Evolutionary conservation across 2,888 invertebrate species (phyloP), one percentile per base, ranked within the genome.

Genomic region (Ectemnius lituratus): DNA sequence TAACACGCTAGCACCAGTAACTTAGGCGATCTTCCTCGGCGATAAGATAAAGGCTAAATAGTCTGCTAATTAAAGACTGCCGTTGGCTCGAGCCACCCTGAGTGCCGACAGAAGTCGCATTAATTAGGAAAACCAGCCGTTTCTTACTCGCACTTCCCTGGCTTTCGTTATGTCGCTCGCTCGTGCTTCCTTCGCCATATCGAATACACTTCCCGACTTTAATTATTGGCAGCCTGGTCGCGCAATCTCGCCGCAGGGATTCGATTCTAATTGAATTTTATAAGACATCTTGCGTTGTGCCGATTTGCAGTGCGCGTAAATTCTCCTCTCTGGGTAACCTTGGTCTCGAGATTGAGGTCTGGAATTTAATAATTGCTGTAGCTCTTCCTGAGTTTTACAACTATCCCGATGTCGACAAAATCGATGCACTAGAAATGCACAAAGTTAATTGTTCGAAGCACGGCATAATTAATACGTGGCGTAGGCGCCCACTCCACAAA

Each of bases 11-110:
- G 58, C 78, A 59, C 75, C 45, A 74, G 78, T 83, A 75, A 82
- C 71, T 82, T 76, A 83, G 73, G 67, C 71, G 83, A 82, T 82
- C 74, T 71, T 69, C 72, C 8, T 20, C 37, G 49, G 20, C 78
- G 82, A 82, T 82, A 82, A 82, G 83, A 83, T 80, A 82, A 73
- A 80, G 59, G 68, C 73, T 80, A 80, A 82, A 80, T 83, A 83
- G 73, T 78, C 76, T 65, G 73, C 76, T 82, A 82, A 82, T 82
- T 82, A 80, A 82, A 82, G 73, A 61, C 69, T 68, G 66, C 67
- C 64, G 78, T 65, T 72, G 70, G 57, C 37, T 62, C 64, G n/a
- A 72, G 62, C 72, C 74, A 78, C 72, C 74, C 70, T 71, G 67
- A 69, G 67, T 75, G 62, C 62, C 18, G 14, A 47, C 1, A 11